Conservation (phyloP, 2,888 invertebrate species). For the Elgonia sp. region DNA sequence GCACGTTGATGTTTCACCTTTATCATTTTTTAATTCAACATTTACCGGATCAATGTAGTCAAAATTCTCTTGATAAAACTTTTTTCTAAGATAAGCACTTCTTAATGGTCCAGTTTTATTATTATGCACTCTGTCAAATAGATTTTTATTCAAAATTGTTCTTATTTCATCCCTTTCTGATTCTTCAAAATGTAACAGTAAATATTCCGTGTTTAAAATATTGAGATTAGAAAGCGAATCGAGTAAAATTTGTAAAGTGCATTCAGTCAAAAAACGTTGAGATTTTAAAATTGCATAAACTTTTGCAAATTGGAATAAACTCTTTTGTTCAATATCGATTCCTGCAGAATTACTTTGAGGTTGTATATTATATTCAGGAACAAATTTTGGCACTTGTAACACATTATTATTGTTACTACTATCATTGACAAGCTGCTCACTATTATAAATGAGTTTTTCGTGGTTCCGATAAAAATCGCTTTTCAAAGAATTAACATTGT, state of each 20-base stretch:
- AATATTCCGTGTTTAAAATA: constrained; percentile 52
- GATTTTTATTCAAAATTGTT: constrained; percentile 47
- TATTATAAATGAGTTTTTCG: no score
- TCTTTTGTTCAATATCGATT: constrained; percentile 23
- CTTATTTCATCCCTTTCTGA: constrained; percentile 28
- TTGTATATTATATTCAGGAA: no score
- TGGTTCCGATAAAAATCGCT: no score
- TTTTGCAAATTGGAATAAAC: constrained; percentile 40
- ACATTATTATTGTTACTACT: no score
- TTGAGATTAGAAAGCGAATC: constrained; percentile 33
- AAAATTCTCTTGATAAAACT: constrained; percentile 34
- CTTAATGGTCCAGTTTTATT: constrained; percentile 40
- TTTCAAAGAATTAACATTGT: no score
- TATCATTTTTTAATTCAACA: constrained; percentile 25
- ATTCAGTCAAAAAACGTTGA: constrained; percentile 43
- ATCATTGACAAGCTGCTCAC: no score
- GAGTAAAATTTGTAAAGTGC: constrained; percentile 32
- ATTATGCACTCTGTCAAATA: constrained; percentile 39
- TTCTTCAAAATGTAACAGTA: constrained; percentile 36
- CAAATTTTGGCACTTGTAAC: no score
- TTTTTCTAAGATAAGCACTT: constrained; percentile 36
- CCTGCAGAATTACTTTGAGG: background rate
- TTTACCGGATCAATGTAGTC: constrained; percentile 20
- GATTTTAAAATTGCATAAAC: constrained; percentile 50
- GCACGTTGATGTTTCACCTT: constrained; percentile 13